Conservation (phyloP, 2,888 invertebrate genomes). For the Eubasilissa splendida region DNA sequence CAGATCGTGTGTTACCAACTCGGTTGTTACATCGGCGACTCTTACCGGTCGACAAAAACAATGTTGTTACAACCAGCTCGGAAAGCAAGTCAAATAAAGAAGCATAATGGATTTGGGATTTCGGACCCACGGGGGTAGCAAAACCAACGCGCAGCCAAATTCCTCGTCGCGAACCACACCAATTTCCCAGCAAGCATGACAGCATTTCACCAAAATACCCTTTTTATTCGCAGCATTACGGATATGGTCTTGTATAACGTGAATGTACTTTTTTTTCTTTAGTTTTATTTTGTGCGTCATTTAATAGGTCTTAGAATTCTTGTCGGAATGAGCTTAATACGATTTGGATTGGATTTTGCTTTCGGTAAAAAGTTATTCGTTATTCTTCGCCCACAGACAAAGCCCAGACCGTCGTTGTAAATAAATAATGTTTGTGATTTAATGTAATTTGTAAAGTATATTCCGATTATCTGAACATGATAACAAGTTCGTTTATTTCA, state of each 20-base stretch:
- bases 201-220: not conserved
- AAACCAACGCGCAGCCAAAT: not conserved
- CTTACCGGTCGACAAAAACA: constrained; percentile 29
- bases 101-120: constrained; percentile 55
- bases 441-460: constrained; percentile 6
- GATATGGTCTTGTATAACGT: not conserved
- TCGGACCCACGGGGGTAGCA: constrained; percentile 39
- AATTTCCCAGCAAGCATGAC: not conserved
- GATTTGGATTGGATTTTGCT: constrained; percentile 18
- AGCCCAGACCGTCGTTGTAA: not conserved
- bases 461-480: constrained; percentile 2
- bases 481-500: not conserved
- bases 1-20: constrained; percentile 6
- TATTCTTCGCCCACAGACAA: not conserved
- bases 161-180: not conserved
- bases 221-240: not conserved
- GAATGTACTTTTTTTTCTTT: not conserved
- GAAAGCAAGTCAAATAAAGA: constrained; percentile 55
- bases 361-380: constrained; percentile 2
- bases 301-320: no score
- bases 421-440: constrained; percentile 13
- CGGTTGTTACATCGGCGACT: constrained; percentile 9
- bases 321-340: not conserved
- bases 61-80: constrained; percentile 20
- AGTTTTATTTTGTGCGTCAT: not conserved